Percentiles rank a stretch among this genome's conserved stretches.
These are phyloP conservation scores for Leucophenga montana DNA, from an alignment of 2,888 invertebrate species.

Conservation along the genomic window DNA sequence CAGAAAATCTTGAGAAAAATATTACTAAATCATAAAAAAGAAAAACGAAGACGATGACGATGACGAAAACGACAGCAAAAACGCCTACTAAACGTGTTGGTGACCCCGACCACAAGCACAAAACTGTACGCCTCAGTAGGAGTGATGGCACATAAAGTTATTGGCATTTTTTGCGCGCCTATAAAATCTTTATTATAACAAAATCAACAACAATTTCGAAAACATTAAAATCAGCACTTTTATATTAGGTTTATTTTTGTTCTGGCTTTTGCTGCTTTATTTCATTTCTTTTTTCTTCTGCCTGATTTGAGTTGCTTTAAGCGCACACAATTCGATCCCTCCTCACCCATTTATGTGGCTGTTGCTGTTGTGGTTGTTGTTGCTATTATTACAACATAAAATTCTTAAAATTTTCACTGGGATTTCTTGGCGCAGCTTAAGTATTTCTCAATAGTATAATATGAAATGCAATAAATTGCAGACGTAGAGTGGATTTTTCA, in stretches of 20 bases:
- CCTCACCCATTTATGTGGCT: no score
- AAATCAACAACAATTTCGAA: slow-evolving; percentile 57
- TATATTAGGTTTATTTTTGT: slow-evolving; percentile 4
- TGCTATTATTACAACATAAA: slow-evolving; percentile 25
- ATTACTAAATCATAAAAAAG: slow-evolving; percentile 50
- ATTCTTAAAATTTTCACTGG: slow-evolving; percentile 25
- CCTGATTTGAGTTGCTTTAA: slow-evolving; percentile 5
- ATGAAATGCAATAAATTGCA: slow-evolving; percentile 64
- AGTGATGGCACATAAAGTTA: slow-evolving; percentile 17
- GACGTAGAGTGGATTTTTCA: slow-evolving; percentile 64
- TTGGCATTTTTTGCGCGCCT: slow-evolving; percentile 39
- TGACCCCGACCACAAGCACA: no score
- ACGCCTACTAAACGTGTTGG: slow-evolving; percentile 18
- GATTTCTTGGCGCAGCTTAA: slow-evolving; percentile 30
- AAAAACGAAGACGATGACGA: slow-evolving; percentile 17
- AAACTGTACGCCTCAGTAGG: neutral
- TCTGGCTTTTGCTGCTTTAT: no score
- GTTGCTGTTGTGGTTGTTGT: slow-evolving; percentile 28
- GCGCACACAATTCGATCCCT: neutral
- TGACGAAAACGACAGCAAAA: slow-evolving; percentile 12
- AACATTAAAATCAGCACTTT: slow-evolving; percentile 36
- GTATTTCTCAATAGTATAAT: slow-evolving; percentile 59
- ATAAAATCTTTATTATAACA: slow-evolving; percentile 56
- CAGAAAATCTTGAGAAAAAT: slow-evolving; percentile 34
- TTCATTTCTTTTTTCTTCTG: slow-evolving; percentile 7